A percentile compares a stretch with the other conserved stretches of the same genome.
Evolutionary conservation across 2,113 vertebrate genomes (phyloP).

Genomic region (Dendrocopos noguchii): DNA sequence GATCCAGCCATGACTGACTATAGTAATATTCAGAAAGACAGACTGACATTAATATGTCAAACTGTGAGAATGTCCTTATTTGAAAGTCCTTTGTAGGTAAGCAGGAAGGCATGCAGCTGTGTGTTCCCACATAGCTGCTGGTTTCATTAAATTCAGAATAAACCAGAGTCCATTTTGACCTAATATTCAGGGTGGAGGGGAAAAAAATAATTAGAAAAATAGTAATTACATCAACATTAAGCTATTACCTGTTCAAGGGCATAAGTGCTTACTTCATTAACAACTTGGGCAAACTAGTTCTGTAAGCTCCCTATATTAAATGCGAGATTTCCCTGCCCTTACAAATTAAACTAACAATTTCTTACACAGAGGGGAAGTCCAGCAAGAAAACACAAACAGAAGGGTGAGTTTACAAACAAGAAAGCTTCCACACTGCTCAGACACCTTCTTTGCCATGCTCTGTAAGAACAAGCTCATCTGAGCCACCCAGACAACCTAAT

Average conservation of each 20-base stretch:
- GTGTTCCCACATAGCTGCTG: not conserved
- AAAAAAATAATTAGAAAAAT: not conserved
- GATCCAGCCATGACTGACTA: not conserved
- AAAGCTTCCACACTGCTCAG: not conserved
- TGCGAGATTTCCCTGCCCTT: slow-evolving; percentile 43
- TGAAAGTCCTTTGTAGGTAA: not conserved
- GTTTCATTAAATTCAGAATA: not conserved
- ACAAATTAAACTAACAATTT: slow-evolving; percentile 48
- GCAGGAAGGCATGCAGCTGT: not conserved
- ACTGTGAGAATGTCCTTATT: not conserved
- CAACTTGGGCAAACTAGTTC: slow-evolving; percentile 57
- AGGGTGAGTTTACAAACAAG: not conserved
- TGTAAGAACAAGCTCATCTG: not conserved
- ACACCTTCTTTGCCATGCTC: not conserved
- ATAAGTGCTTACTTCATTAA: slow-evolving; percentile 56
- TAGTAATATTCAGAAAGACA: not conserved
- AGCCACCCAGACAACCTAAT: not conserved
- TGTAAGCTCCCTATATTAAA: slow-evolving; percentile 60
- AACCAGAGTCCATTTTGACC: slow-evolving; percentile 44
- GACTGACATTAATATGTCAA: not conserved
- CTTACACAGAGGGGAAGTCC: slow-evolving; percentile 26
- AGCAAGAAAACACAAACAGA: not conserved
- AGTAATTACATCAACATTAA: slow-evolving; percentile 56
- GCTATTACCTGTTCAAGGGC: slow-evolving; percentile 60
- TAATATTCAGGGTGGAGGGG: slow-evolving; percentile 37